Evolutionary conservation across 2,888 invertebrate species (phyloP).

Genomic region (Hydropsyche betteni): DNA sequence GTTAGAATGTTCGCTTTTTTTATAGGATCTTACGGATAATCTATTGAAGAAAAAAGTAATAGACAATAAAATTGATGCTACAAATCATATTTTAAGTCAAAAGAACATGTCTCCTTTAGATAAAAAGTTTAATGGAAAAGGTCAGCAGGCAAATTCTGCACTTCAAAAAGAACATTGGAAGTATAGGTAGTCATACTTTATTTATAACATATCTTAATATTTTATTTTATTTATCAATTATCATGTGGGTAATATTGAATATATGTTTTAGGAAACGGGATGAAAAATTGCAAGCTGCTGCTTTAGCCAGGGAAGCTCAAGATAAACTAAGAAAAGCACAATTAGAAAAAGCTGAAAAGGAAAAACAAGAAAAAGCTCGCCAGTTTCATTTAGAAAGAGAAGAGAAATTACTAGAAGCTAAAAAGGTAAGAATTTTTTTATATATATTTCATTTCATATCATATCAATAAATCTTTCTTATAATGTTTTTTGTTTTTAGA

Average conservation of each 20-base stretch:
- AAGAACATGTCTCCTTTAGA: not conserved
- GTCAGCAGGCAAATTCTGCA: not conserved
- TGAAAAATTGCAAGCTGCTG: constrained; percentile 68
- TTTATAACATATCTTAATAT: too few species aligned
- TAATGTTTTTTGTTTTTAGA: constrained; percentile 35
- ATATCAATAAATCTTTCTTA: constrained; percentile 1
- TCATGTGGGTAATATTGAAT: not conserved
- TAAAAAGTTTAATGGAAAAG: constrained; percentile 6
- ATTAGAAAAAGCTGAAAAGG: constrained; percentile 64
- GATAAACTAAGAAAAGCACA: constrained; percentile 65
- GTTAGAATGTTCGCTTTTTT: not conserved
- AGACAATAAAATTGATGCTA: not conserved
- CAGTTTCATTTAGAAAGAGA: constrained; percentile 64
- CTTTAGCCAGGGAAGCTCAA: constrained; percentile 60
- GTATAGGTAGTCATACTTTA: too few species aligned
- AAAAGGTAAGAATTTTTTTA: too few species aligned
- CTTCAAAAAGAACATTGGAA: not conserved
- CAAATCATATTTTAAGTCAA: not conserved
- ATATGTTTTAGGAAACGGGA: constrained; percentile 59
- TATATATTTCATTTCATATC: too few species aligned
- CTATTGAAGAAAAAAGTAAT: not conserved
- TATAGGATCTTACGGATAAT: not conserved
- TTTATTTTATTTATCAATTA: too few species aligned
- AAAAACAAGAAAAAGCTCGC: constrained; percentile 57
- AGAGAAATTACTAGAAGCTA: constrained; percentile 56